These are phyloP conservation scores for Gastrophysa polygoni DNA, from an alignment of 2,888 invertebrate genomes.

Conservation along the genomic window DNA sequence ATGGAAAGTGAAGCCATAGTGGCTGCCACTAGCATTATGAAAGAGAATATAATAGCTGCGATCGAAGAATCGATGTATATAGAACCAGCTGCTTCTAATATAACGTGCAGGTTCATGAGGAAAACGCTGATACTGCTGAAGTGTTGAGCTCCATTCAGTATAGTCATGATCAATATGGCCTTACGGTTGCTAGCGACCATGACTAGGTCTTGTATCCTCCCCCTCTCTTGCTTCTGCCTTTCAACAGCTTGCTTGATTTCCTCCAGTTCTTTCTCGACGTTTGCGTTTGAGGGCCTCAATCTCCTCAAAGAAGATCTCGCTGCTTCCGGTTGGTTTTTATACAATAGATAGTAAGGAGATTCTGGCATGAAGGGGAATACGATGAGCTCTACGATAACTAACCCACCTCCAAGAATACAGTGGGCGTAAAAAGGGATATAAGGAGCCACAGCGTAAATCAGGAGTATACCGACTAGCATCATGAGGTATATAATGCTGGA, in stretches of 20 bases:
- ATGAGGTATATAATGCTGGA: conserved; percentile 52
- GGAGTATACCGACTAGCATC: conserved; percentile 51
- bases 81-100: conserved; percentile 51
- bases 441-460: conserved; percentile 50
- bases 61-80: conserved; percentile 46
- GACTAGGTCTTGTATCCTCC: conserved; percentile 51
- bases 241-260: conserved; percentile 51
- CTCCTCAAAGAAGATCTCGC: conserved; percentile 48
- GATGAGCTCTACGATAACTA: conserved; percentile 47
- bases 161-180: conserved; percentile 53
- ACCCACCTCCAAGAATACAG: conserved; percentile 48
- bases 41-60: conserved; percentile 53
- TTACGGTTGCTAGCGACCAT: conserved; percentile 51
- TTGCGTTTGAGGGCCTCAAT: conserved; percentile 42
- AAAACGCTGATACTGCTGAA: conserved; percentile 55
- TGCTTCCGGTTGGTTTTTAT: conserved; percentile 46
- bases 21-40: conserved; percentile 51
- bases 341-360: conserved; percentile 53
- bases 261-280: conserved; percentile 50
- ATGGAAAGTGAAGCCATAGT: conserved; percentile 48
- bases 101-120: conserved; percentile 55
- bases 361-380: conserved; percentile 56
- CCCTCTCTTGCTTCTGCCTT: conserved; percentile 51
- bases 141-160: conserved; percentile 54
- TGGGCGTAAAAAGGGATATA: conserved; percentile 50